A percentile compares a stretch with the other conserved stretches of the same genome.
These are phyloP conservation scores for Zosterops japonicus DNA, from an alignment of 2,113 vertebrate species.

Conservation along the genomic window DNA sequence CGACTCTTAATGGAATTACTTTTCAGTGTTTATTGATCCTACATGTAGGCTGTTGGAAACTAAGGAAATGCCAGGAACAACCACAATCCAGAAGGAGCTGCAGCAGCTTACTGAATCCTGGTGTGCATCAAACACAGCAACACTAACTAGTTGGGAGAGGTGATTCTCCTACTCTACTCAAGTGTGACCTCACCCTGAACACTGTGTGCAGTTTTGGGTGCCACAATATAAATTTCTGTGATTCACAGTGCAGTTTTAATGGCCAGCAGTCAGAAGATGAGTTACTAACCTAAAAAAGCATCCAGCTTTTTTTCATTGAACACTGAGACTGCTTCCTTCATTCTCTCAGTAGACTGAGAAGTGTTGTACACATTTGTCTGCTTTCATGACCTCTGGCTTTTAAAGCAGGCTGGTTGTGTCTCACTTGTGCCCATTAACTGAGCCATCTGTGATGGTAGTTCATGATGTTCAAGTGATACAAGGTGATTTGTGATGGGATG, in stretches of 20 bases:
- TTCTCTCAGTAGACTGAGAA: neutral
- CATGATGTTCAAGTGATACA: neutral
- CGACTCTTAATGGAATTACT: neutral
- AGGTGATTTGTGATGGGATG: neutral
- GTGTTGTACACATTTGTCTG: neutral
- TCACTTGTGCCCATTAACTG: neutral
- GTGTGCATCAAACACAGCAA: neutral
- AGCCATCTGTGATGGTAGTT: neutral
- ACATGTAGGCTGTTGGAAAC: neutral
- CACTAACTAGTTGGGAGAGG: neutral
- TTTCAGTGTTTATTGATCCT: neutral
- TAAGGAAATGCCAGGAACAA: neutral
- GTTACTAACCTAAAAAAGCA: neutral
- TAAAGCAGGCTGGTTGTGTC: neutral
- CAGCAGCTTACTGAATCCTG: neutral
- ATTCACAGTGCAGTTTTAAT: neutral
- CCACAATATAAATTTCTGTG: neutral
- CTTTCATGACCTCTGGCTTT: neutral
- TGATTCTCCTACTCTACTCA: neutral
- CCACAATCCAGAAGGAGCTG: neutral
- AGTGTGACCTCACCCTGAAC: neutral
- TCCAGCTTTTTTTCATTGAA: neutral
- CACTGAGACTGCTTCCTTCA: rapidly evolving
- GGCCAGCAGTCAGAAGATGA: neutral
- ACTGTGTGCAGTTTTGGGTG: neutral